Percentiles rank a stretch among this genome's conserved stretches.
Evolutionary conservation across 2,888 invertebrate species (phyloP).

Genomic region (Tribolium freemani): DNA sequence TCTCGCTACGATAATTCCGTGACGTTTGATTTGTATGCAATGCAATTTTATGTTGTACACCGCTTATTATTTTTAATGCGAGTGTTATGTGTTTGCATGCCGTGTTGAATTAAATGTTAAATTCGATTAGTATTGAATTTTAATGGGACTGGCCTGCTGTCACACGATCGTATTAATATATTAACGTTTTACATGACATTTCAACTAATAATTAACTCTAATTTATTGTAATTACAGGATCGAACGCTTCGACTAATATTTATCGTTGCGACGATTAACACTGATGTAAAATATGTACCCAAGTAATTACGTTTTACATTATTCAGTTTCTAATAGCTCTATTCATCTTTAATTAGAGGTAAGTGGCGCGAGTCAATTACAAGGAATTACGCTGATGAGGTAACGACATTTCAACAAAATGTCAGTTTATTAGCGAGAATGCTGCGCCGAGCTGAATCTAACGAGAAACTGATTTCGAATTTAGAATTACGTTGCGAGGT

Average conservation of each 20-base stretch:
- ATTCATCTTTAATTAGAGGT: slow-evolving; percentile 15
- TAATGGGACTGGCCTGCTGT: slow-evolving; percentile 14
- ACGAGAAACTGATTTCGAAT: background rate
- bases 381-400: background rate
- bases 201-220: slow-evolving; percentile 31
- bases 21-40: slow-evolving; percentile 1
- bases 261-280: slow-evolving; percentile 19
- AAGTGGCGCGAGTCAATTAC: background rate
- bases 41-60: background rate
- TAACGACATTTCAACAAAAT: slow-evolving; percentile 1
- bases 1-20: background rate
- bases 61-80: slow-evolving; percentile 16
- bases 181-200: slow-evolving; percentile 35
- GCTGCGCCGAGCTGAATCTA: background rate
- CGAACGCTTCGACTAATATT: slow-evolving; percentile 12
- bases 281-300: slow-evolving; percentile 15
- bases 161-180: slow-evolving; percentile 34
- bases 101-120: slow-evolving; percentile 31
- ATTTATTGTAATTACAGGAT: slow-evolving; percentile 30
- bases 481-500: no score
- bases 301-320: slow-evolving; percentile 26
- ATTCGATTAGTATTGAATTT: slow-evolving; percentile 32
- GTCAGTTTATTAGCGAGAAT: background rate
- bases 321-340: slow-evolving; percentile 21
- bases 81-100: slow-evolving; percentile 17